A percentile compares a stretch with the other conserved stretches of the same genome.
Conservation (phyloP, 2,113 vertebrate genomes). For the Phyllostomus discolor region DNA sequence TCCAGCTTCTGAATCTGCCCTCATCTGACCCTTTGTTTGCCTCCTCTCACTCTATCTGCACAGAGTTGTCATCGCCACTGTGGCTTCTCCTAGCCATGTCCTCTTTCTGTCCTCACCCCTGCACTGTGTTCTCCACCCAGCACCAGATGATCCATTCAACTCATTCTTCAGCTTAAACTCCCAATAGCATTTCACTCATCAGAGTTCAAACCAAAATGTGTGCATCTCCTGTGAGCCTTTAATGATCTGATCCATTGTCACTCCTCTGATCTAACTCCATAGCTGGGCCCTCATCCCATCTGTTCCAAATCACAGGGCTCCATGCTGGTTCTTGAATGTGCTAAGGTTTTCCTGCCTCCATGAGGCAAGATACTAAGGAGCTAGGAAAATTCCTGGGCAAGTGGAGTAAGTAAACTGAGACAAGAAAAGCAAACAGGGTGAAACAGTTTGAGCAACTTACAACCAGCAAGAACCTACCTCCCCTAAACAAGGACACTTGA, state of each 20-base stretch:
- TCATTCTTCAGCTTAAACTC: background rate
- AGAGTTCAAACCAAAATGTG: background rate
- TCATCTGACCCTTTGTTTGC: background rate
- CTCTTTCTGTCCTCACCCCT: background rate
- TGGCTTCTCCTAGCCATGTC: background rate
- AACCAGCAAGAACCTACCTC: no score
- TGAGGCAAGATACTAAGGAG: no score
- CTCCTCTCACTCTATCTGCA: background rate
- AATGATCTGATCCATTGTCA: background rate
- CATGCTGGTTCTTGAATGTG: background rate
- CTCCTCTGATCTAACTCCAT: background rate
- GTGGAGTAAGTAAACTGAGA: no score
- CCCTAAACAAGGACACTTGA: no score
- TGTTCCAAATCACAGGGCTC: background rate
- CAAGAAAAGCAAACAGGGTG: no score
- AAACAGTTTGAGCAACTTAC: no score
- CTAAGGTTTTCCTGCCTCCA: background rate
- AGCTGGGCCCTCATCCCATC: background rate
- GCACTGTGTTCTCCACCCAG: background rate
- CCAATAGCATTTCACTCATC: background rate
- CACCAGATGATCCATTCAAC: background rate
- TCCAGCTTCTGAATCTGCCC: background rate
- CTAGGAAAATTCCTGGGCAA: no score
- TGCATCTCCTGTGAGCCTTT: background rate
- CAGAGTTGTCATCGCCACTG: background rate